Evolutionary conservation across 2,888 invertebrate genomes (phyloP).

Genomic region (Hyposoter dolosus): DNA sequence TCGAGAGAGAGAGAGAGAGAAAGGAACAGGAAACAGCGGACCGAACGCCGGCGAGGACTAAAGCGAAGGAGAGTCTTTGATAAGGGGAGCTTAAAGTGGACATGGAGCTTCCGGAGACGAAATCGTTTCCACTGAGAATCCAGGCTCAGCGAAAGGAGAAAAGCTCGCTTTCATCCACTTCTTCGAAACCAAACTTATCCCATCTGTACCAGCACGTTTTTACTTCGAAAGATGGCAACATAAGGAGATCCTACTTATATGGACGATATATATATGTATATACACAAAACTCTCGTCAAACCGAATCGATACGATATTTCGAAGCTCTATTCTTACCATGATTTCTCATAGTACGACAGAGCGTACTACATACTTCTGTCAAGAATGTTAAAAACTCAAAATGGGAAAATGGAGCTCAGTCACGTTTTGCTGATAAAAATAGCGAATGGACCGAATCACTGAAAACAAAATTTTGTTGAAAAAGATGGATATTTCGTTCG

Average conservation of each 20-base stretch:
- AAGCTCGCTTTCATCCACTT: conserved; percentile 31
- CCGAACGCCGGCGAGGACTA: not conserved
- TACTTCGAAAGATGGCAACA: not conserved
- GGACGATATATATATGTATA: not conserved
- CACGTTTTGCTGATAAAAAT: not conserved
- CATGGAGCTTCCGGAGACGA: conserved; percentile 35
- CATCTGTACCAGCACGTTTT: not conserved
- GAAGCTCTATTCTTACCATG: not conserved
- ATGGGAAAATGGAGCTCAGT: not conserved
- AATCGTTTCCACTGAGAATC: conserved; percentile 41
- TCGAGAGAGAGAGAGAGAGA: not conserved
- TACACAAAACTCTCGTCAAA: not conserved
- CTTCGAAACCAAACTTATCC: not conserved
- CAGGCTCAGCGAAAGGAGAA: conserved; percentile 29
- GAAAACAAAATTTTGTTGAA: too few species aligned
- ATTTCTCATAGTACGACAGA: not conserved
- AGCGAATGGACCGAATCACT: not conserved
- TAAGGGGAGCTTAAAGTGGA: conserved; percentile 42
- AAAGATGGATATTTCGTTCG: too few species aligned
- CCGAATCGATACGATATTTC: not conserved
- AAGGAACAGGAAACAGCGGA: not conserved
- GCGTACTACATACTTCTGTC: not conserved
- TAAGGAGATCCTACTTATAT: not conserved
- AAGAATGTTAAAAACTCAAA: not conserved
- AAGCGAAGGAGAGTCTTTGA: conserved; percentile 28